These are phyloP conservation scores for Oreamnos americanus DNA, from an alignment of 2,113 vertebrate species.

Conservation along the genomic window DNA sequence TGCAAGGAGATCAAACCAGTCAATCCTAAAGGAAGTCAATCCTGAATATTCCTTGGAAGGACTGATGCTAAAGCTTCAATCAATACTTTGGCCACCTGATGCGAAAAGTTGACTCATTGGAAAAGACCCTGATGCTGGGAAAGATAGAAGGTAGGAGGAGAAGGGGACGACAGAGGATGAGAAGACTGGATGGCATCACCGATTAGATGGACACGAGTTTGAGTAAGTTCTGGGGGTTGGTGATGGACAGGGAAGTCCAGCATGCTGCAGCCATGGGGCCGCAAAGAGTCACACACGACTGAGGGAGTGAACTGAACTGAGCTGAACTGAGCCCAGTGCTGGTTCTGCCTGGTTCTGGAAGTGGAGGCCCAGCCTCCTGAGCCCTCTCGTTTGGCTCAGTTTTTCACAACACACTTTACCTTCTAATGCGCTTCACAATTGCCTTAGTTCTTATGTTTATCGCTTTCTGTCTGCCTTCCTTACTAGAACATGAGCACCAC, in stretches of 20 bases:
- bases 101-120: not conserved
- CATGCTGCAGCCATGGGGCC: not conserved
- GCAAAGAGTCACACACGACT: rapidly evolving
- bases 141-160: not conserved
- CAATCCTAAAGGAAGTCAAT: not conserved
- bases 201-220: not conserved
- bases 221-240: not conserved
- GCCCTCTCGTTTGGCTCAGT: not conserved
- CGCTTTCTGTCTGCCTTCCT: not conserved
- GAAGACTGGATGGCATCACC: not conserved
- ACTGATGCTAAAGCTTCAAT: not conserved
- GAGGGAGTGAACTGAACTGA: not conserved
- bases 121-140: not conserved
- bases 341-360: not conserved
- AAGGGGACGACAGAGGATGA: not conserved
- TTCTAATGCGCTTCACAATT: not conserved
- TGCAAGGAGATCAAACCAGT: not conserved
- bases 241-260: not conserved
- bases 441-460: not conserved
- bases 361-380: not conserved
- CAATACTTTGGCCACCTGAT: not conserved
- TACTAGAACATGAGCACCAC: not conserved
- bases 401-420: not conserved
- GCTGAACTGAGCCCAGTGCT: not conserved
- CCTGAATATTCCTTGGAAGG: not conserved